Base-by-base conservation (phyloP, 2,113 vertebrate genomes). In the Arenaria interpres region DNA sequence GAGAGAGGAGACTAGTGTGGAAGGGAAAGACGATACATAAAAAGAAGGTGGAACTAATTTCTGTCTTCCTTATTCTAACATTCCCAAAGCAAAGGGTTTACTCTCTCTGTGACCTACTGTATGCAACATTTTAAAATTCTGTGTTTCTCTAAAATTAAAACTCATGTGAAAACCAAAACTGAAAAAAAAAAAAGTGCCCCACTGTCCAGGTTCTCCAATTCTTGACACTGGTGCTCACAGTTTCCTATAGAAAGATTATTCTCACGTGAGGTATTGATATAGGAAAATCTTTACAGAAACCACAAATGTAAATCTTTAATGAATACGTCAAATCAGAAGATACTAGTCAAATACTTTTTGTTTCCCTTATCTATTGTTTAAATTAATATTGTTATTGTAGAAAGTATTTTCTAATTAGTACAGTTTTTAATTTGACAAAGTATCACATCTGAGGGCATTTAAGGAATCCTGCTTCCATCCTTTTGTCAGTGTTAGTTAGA, bases 221-320 rank as follows among this genome's bases (percentile, higher is more conserved):
- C 73, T 63, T 59, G 32, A 45, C 9, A 9, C 2, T 41, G 33
- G 21, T 60, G 7, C 14, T 60, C n/a, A 57, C 3, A 7, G 16
- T 77, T 73, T 90, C 54, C 33, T 45, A 20, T 8, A 51, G 39
- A 28, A 64, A 74, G 14, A 19, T 57, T 78, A 41, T 32, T 85
- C 7, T 59, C 19, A 48, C 2, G 0, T 7, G 7, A 12, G 25
- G 5, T 13, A 1, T 45, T 77, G 46, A 25, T 18, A 27, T 1
- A 35, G 32, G n/a, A 85, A 71, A 91, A 28, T 19, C 14, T 51
- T 75, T 33, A 57, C 21, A 16, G 39, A 89, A 75, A 4, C 4
- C 5, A 12, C 9, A 54, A 60, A 48, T 1, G 4, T 33, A 45
- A 60, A 62, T 53, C 41, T 79, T 75, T 79, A n/a, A n/a, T 67